These are phyloP conservation scores for Lithophane leautieri DNA, from an alignment of 2,888 invertebrate species.

Conservation along the genomic window DNA sequence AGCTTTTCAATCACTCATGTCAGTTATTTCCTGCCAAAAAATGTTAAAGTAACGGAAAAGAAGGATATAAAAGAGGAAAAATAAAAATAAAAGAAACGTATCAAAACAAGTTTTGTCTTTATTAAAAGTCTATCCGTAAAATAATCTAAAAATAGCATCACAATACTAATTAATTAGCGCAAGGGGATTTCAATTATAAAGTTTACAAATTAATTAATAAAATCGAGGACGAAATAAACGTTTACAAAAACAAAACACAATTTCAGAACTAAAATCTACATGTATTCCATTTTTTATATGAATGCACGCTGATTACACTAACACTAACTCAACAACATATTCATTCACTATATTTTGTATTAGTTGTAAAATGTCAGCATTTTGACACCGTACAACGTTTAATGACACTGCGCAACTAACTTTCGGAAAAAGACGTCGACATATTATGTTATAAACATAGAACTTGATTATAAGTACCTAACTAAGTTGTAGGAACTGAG, in stretches of 20 bases:
- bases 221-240: conserved; percentile 74
- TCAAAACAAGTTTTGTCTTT: conserved; percentile 86
- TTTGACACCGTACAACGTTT: conserved; percentile 35
- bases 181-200: conserved; percentile 74
- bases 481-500: conserved; percentile 62
- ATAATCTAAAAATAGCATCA: conserved; percentile 89
- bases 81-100: conserved; percentile 78
- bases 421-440: conserved; percentile 33
- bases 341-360: conserved; percentile 49
- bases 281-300: conserved; percentile 62
- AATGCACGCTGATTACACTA: conserved; percentile 41
- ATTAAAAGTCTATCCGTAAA: conserved; percentile 87
- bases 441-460: conserved; percentile 24
- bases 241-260: conserved; percentile 64
- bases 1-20: conserved; percentile 5
- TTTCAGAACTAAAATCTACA: conserved; percentile 40
- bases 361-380: conserved; percentile 30
- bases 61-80: conserved; percentile 62
- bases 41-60: conserved; percentile 40
- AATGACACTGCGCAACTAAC: conserved; percentile 41
- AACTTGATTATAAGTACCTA: conserved; percentile 50
- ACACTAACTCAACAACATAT: conserved; percentile 54
- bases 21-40: neutral
- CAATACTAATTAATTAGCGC: conserved; percentile 80
- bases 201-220: conserved; percentile 73